phyloP scores from a whole-genome alignment of 2,888 invertebrate genomes.

The Smittia sp. region DNA sequence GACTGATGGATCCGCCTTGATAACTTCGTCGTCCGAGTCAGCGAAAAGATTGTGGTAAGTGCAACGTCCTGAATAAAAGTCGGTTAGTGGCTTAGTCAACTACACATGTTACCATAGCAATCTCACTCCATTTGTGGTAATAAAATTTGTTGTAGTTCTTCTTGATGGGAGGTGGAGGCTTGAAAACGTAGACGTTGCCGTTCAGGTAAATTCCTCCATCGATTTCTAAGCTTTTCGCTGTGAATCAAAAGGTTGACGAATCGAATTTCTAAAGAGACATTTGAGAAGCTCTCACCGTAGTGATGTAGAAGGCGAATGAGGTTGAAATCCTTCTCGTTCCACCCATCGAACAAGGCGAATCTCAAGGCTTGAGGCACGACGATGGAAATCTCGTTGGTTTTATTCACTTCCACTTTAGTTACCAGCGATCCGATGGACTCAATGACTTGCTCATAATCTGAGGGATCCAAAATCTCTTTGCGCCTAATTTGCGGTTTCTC shows the following conservation, averaged over 20 bases:
- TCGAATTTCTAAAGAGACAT: too few species aligned
- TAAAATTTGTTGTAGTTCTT: conserved; percentile 48
- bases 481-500: conserved; percentile 45
- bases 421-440: conserved; percentile 48
- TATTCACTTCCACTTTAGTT: conserved; percentile 48
- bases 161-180: conserved; percentile 50
- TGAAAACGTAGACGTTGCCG: conserved; percentile 48
- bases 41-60: conserved; percentile 63
- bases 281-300: conserved; percentile 2
- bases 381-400: conserved; percentile 48
- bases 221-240: conserved; percentile 6
- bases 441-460: conserved; percentile 46
- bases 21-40: conserved; percentile 52
- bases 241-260: conserved; percentile 41
- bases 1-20: conserved; percentile 56
- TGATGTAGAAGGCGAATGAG: not conserved
- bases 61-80: conserved; percentile 56
- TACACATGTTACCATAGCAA: too few species aligned
- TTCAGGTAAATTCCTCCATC: conserved; percentile 43
- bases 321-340: conserved; percentile 47
- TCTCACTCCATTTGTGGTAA: conserved; percentile 45
- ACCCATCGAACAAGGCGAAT: conserved; percentile 49
- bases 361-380: conserved; percentile 51
- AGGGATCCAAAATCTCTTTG: conserved; percentile 48
- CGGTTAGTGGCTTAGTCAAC: too few species aligned